Evolutionary conservation across 2,113 vertebrate genomes (phyloP).

Genomic region (Microcebus griseorufus): DNA sequence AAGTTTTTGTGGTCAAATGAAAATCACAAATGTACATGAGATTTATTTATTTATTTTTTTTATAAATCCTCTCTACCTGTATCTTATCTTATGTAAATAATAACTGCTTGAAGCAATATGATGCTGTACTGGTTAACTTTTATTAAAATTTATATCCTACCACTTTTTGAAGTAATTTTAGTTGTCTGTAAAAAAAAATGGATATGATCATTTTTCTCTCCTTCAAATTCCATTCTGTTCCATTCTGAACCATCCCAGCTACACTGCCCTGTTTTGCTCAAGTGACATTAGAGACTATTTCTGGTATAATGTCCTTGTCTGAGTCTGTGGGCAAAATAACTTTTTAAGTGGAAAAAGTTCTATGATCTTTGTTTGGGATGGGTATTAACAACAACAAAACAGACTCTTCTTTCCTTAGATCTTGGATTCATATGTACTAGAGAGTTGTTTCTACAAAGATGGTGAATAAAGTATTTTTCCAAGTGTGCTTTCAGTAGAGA

Average conservation of each 20-base stretch:
- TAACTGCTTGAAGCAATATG: neutral
- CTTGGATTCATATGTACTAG: neutral
- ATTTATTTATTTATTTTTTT: neutral
- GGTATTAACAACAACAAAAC: neutral
- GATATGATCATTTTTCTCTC: neutral
- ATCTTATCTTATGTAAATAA: neutral
- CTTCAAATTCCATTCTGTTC: neutral
- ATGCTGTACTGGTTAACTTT: neutral
- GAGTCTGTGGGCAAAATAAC: neutral
- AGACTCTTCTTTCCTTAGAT: neutral
- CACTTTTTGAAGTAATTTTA: neutral
- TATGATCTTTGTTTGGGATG: neutral
- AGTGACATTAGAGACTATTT: neutral
- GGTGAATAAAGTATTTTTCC: neutral
- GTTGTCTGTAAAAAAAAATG: neutral
- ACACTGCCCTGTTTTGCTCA: neutral
- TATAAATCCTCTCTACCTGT: neutral
- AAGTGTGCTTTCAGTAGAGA: neutral
- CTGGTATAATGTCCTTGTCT: neutral
- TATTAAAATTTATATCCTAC: neutral
- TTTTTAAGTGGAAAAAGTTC: neutral
- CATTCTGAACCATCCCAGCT: neutral
- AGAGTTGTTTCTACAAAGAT: neutral
- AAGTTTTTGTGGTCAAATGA: neutral
- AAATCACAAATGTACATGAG: neutral